Base-by-base conservation (phyloP, 1,140 invertebrate genomes). In the Theocolax elegans region DNA sequence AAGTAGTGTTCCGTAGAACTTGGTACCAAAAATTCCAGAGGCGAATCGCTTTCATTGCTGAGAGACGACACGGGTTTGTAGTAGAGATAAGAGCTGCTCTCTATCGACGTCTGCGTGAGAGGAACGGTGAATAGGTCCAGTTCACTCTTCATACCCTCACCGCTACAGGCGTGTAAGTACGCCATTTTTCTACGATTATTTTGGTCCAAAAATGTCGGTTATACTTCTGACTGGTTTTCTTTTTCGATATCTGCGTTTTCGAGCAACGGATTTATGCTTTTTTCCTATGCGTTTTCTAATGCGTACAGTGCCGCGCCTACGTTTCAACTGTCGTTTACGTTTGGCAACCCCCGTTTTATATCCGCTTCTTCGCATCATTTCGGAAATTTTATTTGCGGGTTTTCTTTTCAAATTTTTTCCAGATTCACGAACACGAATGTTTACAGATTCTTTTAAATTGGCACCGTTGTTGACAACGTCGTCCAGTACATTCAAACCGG, bases 51-150 rank as follows among this genome's bases (percentile, higher is more conserved):
- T n/a, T 56, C 53, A 27, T 81, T 75, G 3, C 67, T 73, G 13
- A 87, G 56, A 0, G 77, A 79, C 13, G 81, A 82, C 64, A 85
- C 77, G 10, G 82, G 83, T 72, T 85, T 83, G 71, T 84, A 85
- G 71, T 83, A 72, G 44, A 83, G 63, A 75, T 74, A 82, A 31
- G 75, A 56, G 8, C 74, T 78, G 44, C 53, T 66, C 72, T 84
- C 79, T 29, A 86, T 81, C 12, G 79, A 81, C 3, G 82, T 86
- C n/a, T 74, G 81, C 4, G n/a, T n/a, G n/a, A n/a, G n/a, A n/a
- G n/a, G n/a, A n/a, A n/a, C n/a, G n/a, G n/a, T n/a, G n/a, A n/a
- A n/a, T n/a, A n/a, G n/a, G n/a, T n/a, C n/a, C n/a, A n/a, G n/a
- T n/a, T n/a, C n/a, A n/a, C n/a, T n/a, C n/a, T n/a, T n/a, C n/a